Base-by-base conservation (phyloP, 2,888 invertebrate genomes). In the Marronus borbonicus region DNA sequence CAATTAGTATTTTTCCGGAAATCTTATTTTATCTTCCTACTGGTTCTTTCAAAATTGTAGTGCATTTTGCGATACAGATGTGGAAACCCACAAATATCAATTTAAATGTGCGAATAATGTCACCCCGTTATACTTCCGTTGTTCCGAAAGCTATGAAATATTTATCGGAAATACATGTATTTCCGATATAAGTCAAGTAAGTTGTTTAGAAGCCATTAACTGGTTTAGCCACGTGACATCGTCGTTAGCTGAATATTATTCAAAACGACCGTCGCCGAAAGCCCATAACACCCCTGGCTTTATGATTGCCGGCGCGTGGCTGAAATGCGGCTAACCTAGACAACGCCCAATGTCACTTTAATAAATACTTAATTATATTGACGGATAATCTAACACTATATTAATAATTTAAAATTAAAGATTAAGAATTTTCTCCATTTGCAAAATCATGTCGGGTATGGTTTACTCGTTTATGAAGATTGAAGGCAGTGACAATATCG, bases 201-300 rank as follows among this genome's bases (percentile, higher is more conserved):
- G 36, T 72, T 72, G 39, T 72, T 72, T 60, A 60, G 44, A 14
- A n/a, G 8, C 39, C 72, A 72, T 60, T 58, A 60, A 72, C 72
- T 72, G 60, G 76, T 75, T 78, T 31, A 66, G 85, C 81, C 86
- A 85, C 86, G 86, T 84, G 85, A 76, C 84, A 79, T n/a, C 44
- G 78, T 81, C 85, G 84, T 84, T 85, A 85, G 83, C 83, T 83
- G 84, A 82, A 83, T 82, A 85, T 86, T 85, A 86, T 85, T 85
- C 85, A 86, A 84, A 83, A 82, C 84, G 83, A 82, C 82, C 83
- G 83, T 82, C 83, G 84, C 79, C 82, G 82, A 82, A 81, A 82
- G 81, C 83, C 84, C 85, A 85, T 84, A 84, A 86, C 60, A 85
- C 85, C 85, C 31, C 85, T 82, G 84, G 85, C 84, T 85, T 85